Evolutionary conservation across 2,113 vertebrate genomes (phyloP), one percentile per base, ranked within the genome.

Genomic region (Brevimyrus niger): DNA sequence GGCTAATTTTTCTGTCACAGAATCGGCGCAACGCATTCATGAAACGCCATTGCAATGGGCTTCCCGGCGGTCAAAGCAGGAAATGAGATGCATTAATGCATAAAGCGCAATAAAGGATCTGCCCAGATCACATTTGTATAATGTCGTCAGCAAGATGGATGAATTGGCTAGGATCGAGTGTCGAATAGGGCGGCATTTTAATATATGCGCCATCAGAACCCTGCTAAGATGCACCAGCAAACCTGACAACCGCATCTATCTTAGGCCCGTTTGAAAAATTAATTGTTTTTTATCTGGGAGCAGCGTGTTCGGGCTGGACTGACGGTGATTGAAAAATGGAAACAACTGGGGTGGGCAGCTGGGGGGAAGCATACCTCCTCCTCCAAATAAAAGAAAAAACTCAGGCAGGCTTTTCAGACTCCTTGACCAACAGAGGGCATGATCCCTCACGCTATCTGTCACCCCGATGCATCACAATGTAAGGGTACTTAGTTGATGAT

Each of bases 171-270:
- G 82, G 92, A 73, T 4, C n/a, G 61, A n/a, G 61, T 31, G 61
- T 88, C 65, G 23, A 88, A 87, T 15, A 65, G 55, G 53, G 44
- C 51, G 23, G 61, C 13, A 73, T 69, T 88, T 88, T 88, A 88
- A 88, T 69, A 88, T 73, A 88, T 48, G 93, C 95, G 89, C 91
- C 93, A 93, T 95, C 95, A 91, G 89, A 86, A 91, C 90, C 90
- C 94, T 92, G 91, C 90, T 90, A 31, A 89, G 1, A 83, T 17
- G 91, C 94, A 95, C 94, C 94, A 89, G 91, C 92, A 94, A 91
- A 55, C 86, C 95, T 97, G 97, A 98, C 97, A 97, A 96, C 91
- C 73, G 92, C 96, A 97, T 98, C 97, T 97, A 97, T 97, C 97
- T 96, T 93, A 92, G 92, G 93, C 94, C 94, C 90, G 92, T 83